A percentile compares a stretch with the other conserved stretches of the same genome.
phyloP scores from a whole-genome alignment of 2,888 invertebrate genomes.

The Xestia xanthographa region DNA sequence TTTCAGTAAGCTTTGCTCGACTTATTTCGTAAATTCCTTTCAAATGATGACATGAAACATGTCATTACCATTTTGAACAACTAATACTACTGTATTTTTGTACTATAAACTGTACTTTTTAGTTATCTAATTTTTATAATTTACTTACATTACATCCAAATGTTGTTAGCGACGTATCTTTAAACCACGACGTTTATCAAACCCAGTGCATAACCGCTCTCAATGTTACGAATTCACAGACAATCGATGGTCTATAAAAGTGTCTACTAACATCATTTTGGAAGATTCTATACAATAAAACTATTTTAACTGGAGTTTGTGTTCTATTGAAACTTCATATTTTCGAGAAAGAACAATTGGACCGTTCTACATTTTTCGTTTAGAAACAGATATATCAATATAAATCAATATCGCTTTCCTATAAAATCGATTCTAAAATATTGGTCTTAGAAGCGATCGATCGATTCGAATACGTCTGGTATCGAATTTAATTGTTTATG shows the following conservation, averaged over 20 bases:
- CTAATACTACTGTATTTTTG: neutral
- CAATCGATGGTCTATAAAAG: conserved; percentile 51
- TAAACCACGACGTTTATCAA: conserved; percentile 26
- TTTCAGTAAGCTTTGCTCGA: neutral
- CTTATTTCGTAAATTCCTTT: neutral
- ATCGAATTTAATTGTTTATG: conserved; percentile 60
- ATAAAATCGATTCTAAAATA: conserved; percentile 52
- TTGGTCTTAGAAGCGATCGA: conserved; percentile 44
- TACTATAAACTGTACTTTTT: no score
- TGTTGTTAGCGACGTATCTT: no score
- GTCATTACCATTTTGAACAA: neutral
- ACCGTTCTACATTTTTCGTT: conserved; percentile 65
- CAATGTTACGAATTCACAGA: conserved; percentile 68
- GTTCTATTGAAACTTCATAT: conserved; percentile 54
- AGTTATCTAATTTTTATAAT: no score
- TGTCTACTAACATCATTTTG: conserved; percentile 54
- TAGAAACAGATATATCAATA: conserved; percentile 65
- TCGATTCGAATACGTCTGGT: conserved; percentile 31
- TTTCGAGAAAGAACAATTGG: conserved; percentile 68
- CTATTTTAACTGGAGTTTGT: conserved; percentile 64
- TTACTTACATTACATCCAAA: no score
- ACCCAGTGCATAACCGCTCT: conserved; percentile 64
- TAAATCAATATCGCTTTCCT: conserved; percentile 54
- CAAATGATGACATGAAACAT: neutral
- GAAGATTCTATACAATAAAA: conserved; percentile 63